Evolutionary conservation across 2,888 invertebrate genomes (phyloP).

Genomic region (Ornithoptera priamus): DNA sequence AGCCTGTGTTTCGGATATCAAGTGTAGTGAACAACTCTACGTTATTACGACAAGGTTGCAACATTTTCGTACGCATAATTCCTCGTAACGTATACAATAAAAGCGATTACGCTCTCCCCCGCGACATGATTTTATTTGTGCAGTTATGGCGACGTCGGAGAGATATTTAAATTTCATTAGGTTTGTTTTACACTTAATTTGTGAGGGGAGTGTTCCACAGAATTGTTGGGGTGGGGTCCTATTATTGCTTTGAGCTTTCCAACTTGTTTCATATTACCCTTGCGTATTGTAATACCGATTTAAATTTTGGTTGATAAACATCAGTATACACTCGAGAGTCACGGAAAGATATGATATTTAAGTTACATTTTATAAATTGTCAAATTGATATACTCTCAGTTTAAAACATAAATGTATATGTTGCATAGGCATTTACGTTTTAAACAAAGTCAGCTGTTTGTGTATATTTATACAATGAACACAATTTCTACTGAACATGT

Average conservation of each 20-base stretch:
- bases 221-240: conserved; percentile 67
- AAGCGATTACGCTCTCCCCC: conserved; percentile 72
- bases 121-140: conserved; percentile 78
- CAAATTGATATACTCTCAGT: background rate
- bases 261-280: conserved; percentile 65
- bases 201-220: conserved; percentile 64
- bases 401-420: background rate
- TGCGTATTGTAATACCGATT: conserved; percentile 65
- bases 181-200: conserved; percentile 81
- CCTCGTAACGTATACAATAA: conserved; percentile 72
- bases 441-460: background rate
- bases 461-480: background rate
- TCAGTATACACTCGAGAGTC: conserved; percentile 39
- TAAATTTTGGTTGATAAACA: conserved; percentile 71
- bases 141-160: conserved; percentile 75
- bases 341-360: background rate
- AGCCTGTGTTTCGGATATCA: conserved; percentile 18
- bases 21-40: conserved; percentile 35
- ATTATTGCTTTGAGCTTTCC: conserved; percentile 61
- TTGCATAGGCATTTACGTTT: background rate
- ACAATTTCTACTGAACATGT: background rate
- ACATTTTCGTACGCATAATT: conserved; percentile 53
- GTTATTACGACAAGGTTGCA: conserved; percentile 59
- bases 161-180: conserved; percentile 81
- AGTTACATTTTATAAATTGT: conserved; percentile 5